Evolutionary conservation across 2,797 vertebrate genomes (phyloP), one percentile per base, ranked within the genome.

Genomic region (Tympanoctomys barrerae): DNA sequence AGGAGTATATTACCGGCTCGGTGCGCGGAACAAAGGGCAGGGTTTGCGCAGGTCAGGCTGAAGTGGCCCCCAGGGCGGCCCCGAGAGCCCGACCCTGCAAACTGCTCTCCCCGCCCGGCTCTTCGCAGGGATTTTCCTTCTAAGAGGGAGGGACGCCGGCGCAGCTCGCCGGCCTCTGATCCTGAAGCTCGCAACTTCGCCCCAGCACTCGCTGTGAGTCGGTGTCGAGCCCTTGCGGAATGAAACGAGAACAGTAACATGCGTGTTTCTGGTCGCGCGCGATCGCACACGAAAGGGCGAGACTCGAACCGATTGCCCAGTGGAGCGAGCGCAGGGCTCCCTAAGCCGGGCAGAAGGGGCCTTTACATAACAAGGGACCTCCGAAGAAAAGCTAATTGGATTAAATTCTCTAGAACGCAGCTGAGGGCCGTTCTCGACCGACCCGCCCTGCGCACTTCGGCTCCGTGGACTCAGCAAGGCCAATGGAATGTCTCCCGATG

Each of bases 341-440:
- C 78, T 79, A 21, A 91, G 94, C 89, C 88, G 2, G 96, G 78
- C 49, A 79, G 89, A 95, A 96, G 94, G 96, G 95, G 96, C 96
- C 97, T 98, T 98, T 98, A 98, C 98, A 98, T 98, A 98, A 98
- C 98, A 98, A 98, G 97, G 91, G 97, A 97, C 98, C 97, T 94
- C 98, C 9, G 97, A 95, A 98, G 98, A 98, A 98, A 98, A 98
- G 97, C 98, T 99, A 98, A 99, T 98, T 98, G 98, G 98, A 98
- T 99, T 98, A 98, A 98, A 97, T 94, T 94, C 97, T 94, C 97
- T 97, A 98, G 98, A 97, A 96, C 92, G 97, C 95, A 98, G 97
- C 97, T 90, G 96, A 97, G 97, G 81, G 95, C 98, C 97, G 96
- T 95, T 95, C 95, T 96, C 96, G 98, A 98, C 98, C 93, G 87